These are phyloP conservation scores for Drosophila affinis DNA, from an alignment of 2,888 invertebrate species.

Conservation along the genomic window DNA sequence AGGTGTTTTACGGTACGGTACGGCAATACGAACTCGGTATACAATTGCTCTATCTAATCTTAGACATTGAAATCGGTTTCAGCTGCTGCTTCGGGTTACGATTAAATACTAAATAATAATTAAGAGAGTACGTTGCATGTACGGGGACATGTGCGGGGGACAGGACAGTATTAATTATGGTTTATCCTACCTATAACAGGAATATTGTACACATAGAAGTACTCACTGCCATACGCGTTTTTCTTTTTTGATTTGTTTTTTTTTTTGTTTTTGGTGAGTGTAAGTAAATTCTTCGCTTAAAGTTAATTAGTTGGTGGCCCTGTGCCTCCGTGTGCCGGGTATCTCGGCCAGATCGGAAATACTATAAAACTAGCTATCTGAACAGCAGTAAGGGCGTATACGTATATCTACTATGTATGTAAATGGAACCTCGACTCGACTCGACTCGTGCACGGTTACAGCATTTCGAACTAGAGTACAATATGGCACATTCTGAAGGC, in stretches of 20 bases:
- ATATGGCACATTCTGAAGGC: conserved; percentile 58
- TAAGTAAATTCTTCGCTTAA: conserved; percentile 65
- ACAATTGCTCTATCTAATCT: conserved; percentile 27
- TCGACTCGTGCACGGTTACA: conserved; percentile 15
- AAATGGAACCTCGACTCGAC: conserved; percentile 27
- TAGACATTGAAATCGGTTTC: conserved; percentile 34
- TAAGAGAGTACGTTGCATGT: conserved; percentile 71
- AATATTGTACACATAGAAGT: conserved; percentile 27
- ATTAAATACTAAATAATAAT: conserved; percentile 77
- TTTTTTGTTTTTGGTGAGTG: conserved; percentile 17
- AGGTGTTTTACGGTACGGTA: conserved; percentile 24
- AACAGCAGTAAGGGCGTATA: conserved; percentile 31
- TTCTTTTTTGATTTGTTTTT: no score
- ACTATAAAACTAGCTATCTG: conserved; percentile 74
- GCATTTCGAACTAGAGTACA: conserved; percentile 32
- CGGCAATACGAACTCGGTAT: conserved; percentile 52
- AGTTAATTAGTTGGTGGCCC: conserved; percentile 53
- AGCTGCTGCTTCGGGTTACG: conserved; percentile 29
- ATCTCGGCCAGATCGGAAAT: conserved; percentile 57
- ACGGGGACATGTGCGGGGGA: neutral
- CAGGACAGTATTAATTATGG: neutral
- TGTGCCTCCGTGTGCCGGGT: conserved; percentile 24
- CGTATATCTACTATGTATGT: conserved; percentile 24
- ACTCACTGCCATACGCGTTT: conserved; percentile 14
- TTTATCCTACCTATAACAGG: conserved; percentile 28